A percentile compares a stretch with the other conserved stretches of the same genome.
These are phyloP conservation scores for Caenorhabditis plicata DNA, from an alignment of 2,888 invertebrate genomes.

Conservation along the genomic window DNA sequence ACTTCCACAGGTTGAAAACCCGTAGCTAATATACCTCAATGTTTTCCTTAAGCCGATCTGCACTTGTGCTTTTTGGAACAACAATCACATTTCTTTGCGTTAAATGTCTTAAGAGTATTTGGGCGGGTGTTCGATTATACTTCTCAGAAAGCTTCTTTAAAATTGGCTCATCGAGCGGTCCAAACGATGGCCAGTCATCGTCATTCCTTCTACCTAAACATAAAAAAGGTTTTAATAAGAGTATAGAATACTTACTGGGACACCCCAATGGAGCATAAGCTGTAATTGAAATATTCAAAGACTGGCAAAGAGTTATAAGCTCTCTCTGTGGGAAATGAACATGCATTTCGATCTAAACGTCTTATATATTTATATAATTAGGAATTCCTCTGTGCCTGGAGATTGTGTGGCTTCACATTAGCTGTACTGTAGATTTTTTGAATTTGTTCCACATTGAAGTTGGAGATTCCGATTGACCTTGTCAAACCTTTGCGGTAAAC, in stretches of 20 bases:
- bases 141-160: conserved; percentile 36
- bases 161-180: conserved; percentile 33
- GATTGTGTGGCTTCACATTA: conserved; percentile 44
- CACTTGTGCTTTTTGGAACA: conserved; percentile 30
- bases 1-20: background rate
- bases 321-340: conserved; percentile 77
- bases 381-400: conserved; percentile 37
- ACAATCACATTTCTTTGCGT: conserved; percentile 30
- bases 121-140: conserved; percentile 45
- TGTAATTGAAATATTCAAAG: conserved; percentile 71
- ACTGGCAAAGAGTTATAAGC: conserved; percentile 72
- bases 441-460: conserved; percentile 44
- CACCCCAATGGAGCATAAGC: conserved; percentile 51
- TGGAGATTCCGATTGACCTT: conserved; percentile 24
- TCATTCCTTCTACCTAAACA: conserved; percentile 10
- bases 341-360: conserved; percentile 78
- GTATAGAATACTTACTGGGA: conserved; percentile 2
- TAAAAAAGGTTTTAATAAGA: background rate
- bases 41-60: conserved; percentile 20
- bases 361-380: background rate
- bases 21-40: conserved; percentile 10
- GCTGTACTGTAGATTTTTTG: conserved; percentile 41
- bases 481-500: conserved; percentile 16
- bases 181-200: conserved; percentile 7
- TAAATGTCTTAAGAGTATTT: conserved; percentile 28